Evolutionary conservation across 2,797 vertebrate species (phyloP).

Genomic region (Thunnus albacares): DNA sequence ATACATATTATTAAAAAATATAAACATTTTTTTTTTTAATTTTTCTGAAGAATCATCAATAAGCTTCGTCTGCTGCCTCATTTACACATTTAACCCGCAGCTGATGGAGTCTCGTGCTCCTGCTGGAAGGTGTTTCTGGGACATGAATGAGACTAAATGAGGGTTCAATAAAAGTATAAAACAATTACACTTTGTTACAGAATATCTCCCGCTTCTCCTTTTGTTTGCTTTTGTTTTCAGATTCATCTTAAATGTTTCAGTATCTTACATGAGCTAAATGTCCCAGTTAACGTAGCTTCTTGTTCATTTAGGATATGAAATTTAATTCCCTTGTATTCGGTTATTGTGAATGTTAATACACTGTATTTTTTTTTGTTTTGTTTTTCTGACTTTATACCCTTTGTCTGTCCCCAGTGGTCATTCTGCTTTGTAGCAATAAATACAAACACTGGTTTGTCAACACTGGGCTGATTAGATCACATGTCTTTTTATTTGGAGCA

Average conservation of each 20-base stretch:
- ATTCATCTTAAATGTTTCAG: too few relatives aligned
- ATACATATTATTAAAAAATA: too few relatives aligned
- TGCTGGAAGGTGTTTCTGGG: not conserved
- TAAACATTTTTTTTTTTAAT: not conserved
- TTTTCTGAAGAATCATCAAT: not conserved
- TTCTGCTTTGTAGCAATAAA: not conserved
- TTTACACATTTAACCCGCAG: not conserved
- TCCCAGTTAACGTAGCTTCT: not conserved
- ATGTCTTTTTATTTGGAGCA: not conserved
- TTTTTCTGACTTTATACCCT: not conserved
- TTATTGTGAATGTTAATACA: not conserved
- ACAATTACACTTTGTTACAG: not conserved
- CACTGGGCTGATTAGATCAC: not conserved
- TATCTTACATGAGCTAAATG: not conserved
- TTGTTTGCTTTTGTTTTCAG: too few relatives aligned
- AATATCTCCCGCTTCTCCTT: not conserved
- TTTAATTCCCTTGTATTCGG: not conserved
- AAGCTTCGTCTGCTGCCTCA: not conserved
- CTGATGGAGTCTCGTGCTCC: too few relatives aligned
- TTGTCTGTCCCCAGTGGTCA: constrained; percentile 10
- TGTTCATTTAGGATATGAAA: not conserved
- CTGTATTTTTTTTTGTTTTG: not conserved
- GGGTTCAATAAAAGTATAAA: not conserved
- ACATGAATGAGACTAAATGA: not conserved
- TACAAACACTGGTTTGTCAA: not conserved